These are phyloP conservation scores for Beris chalybata DNA, from an alignment of 2,888 invertebrate genomes.

Conservation along the genomic window DNA sequence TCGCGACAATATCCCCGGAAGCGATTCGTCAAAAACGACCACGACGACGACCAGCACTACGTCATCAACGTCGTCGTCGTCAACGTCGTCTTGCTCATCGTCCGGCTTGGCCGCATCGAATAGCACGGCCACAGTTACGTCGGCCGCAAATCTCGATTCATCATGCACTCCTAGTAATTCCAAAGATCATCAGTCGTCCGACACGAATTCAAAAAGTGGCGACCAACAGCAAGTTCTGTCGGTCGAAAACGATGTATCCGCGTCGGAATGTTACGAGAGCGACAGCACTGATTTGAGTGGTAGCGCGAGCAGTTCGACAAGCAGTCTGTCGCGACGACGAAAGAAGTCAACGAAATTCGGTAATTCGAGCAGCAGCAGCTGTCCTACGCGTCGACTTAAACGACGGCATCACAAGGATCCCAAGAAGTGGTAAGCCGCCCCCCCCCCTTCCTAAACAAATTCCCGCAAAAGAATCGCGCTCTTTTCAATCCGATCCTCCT, in stretches of 20 bases:
- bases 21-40: conserved; percentile 7
- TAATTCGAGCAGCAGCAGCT: neutral
- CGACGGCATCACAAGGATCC: neutral
- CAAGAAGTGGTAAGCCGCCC: neutral
- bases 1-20: conserved; percentile 64
- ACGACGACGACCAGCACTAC: conserved; percentile 13
- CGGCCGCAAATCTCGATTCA: conserved; percentile 29
- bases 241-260: neutral
- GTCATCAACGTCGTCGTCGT: conserved; percentile 3
- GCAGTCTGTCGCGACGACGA: neutral
- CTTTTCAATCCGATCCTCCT: no score
- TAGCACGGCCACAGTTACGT: conserved; percentile 15
- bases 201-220: neutral
- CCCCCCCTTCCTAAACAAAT: no score
- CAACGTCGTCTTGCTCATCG: neutral
- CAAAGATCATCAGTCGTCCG: conserved; percentile 2
- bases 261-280: conserved; percentile 44
- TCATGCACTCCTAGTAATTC: conserved; percentile 1
- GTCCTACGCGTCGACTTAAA: conserved; percentile 5
- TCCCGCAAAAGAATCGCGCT: no score
- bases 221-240: neutral
- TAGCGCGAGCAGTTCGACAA: conserved; percentile 46
- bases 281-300: conserved; percentile 55
- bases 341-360: neutral
- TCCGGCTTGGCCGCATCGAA: neutral